Base-by-base conservation (phyloP, 2,888 invertebrate genomes). In the Hypomecis atomaria region DNA sequence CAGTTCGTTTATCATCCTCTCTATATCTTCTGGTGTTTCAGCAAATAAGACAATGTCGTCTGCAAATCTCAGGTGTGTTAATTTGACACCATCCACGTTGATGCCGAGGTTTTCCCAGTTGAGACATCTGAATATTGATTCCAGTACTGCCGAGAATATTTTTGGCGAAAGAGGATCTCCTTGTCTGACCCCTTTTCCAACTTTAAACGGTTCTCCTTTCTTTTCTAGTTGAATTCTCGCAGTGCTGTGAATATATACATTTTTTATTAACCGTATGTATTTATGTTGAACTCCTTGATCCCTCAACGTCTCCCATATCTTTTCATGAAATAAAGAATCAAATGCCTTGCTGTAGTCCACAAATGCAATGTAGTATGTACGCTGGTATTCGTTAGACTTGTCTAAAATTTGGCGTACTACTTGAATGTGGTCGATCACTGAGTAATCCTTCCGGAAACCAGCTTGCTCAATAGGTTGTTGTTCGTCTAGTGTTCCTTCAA, bases 321-420 rank as follows among this genome's bases (percentile, higher is more conserved):
- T 64, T 53, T 37, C 36, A 43, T 73, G 74, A 34, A 48, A 23
- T 36, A 73, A 45, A 38, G 69, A 70, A 59, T 73, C 73, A 43
- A 73, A 74, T 37, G 70, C 74, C 60, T 74, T 73, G 37, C 53
- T 69, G 52, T 71, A 72, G 44, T 73, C 68, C 3, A 75, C 40
- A 56, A 75, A 73, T 50, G 67, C 64, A 38, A 68, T 13, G 33
- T 55, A 55, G 55, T 65, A 58, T 67, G 5, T 37, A 6, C 4
- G 60, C 13, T 68, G 65, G n/a, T 70, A 59, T 47, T 66, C 67
- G 5, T 59, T 63, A 52, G 59, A 66, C 45, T 65, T 69, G 34
- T 66, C 69, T 48, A 69, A 10, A 10, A 69, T 49, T 59, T 69
- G 66, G 6, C 65, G 62, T n/a, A 62, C 65, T 23, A 54, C 65